Evolutionary conservation across 2,797 vertebrate genomes (phyloP), one percentile per base, ranked within the genome.

Genomic region (Erethizon dorsatum): DNA sequence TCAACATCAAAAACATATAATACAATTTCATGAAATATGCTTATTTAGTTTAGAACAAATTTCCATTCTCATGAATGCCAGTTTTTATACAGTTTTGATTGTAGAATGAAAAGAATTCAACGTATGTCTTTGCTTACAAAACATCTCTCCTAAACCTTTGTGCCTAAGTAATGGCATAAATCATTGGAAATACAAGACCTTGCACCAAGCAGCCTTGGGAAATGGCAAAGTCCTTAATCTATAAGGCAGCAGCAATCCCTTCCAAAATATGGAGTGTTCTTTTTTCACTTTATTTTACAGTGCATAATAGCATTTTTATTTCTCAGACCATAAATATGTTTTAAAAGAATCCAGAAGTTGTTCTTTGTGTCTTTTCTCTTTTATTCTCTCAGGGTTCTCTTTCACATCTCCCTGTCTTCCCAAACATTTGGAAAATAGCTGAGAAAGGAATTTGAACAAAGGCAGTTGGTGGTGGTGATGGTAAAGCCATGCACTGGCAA

Each of bases 231-330:
- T 26, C 50, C 28, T n/a, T 54, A 54, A 15, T 50, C 2, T 63
- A 37, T 50, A 28, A 90, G 31, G 24, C 9, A 85, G 31, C 6
- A 92, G 86, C 83, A 78, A 56, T 56, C 8, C 17, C 17, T 91
- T 91, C 28, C 45, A 90, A 92, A 59, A 69, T 80, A 57, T 9
- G 75, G 22, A 89, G 37, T 3, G 78, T 83, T 2, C 2, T 86
- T 83, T 82, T 90, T 82, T 69, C 61, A 61, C 20, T 90, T 78
- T 78, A 59, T 96, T 91, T 96, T 86, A 13, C 1, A 65, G 11
- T 56, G 28, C 13, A 20, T 61, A 63, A 11, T 8, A 77, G 3
- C 20, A 84, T 57, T 33, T 84, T 83, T 93, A 88, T 61, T 90
- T 95, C 83, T 75, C 26, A 90, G 20, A 45, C 1, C 4, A 26